Evolutionary conservation across 2,888 invertebrate genomes (phyloP).

Genomic region (Orthosia gracilis): DNA sequence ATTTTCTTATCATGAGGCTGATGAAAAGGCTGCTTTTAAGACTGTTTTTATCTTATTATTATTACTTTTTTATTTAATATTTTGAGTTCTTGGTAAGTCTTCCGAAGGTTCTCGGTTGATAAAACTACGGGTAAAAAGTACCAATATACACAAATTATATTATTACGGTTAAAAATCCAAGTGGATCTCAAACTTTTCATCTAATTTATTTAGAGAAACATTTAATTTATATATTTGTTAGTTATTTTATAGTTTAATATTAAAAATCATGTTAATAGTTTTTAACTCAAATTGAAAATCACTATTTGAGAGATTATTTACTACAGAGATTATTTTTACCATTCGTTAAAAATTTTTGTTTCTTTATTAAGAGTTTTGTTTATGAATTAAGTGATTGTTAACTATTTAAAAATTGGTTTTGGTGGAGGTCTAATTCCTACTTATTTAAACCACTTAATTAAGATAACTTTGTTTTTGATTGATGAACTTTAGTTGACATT

Average conservation of each 20-base stretch:
- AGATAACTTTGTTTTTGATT: conserved; percentile 19
- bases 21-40: conserved; percentile 13
- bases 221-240: conserved; percentile 9
- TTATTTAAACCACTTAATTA: conserved; percentile 5
- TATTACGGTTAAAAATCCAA: neutral
- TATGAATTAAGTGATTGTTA: neutral
- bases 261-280: conserved; percentile 2
- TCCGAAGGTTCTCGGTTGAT: neutral
- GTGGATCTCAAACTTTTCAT: conserved; percentile 38
- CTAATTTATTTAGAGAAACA: conserved; percentile 9
- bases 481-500: conserved; percentile 36
- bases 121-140: neutral
- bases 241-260: conserved; percentile 6
- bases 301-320: neutral
- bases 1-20: neutral
- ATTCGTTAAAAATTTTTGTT: neutral
- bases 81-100: no score
- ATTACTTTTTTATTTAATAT: neutral
- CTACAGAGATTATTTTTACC: neutral
- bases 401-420: conserved; percentile 2
- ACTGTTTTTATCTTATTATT: conserved; percentile 13
- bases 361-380: neutral
- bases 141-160: neutral
- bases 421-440: conserved; percentile 35
- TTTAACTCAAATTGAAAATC: neutral